phyloP scores from a whole-genome alignment of 1,140 invertebrate species.

The Scaptomyza graminum region DNA sequence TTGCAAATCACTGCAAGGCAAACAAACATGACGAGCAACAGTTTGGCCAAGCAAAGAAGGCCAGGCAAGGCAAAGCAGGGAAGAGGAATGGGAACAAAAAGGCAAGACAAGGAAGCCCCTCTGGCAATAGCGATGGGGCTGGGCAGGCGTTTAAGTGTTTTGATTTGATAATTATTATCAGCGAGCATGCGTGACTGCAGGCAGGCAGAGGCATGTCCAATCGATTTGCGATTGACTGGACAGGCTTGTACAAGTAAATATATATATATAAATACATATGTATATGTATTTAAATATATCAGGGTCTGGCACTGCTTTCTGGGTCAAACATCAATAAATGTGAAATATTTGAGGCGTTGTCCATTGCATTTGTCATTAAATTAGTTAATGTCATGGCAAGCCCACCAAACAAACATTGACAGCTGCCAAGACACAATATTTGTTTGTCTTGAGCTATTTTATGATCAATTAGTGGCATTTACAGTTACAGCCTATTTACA shows the following conservation, averaged over 20 bases:
- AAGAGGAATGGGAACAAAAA: neutral
- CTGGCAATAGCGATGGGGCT: conserved; percentile 45
- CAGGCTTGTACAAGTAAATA: conserved; percentile 3
- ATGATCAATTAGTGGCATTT: conserved; percentile 80
- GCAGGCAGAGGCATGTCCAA: conserved; percentile 60
- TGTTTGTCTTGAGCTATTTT: conserved; percentile 46
- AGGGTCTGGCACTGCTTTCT: conserved; percentile 43
- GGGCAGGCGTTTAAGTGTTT: conserved; percentile 81
- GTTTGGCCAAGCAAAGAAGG: conserved; percentile 5
- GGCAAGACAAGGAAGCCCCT: neutral
- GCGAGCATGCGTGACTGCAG: conserved; percentile 76
- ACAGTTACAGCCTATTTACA: conserved; percentile 48
- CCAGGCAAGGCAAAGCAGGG: neutral
- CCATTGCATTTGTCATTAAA: conserved; percentile 66
- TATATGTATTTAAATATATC: neutral
- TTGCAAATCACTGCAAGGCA: conserved; percentile 79
- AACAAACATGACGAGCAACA: conserved; percentile 67
- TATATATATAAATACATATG: neutral
- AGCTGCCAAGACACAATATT: conserved; percentile 17
- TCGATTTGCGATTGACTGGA: conserved; percentile 69
- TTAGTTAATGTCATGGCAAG: conserved; percentile 35
- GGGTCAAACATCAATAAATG: conserved; percentile 77
- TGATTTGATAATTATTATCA: conserved; percentile 84
- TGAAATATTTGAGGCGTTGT: conserved; percentile 58
- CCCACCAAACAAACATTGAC: conserved; percentile 37